Base-by-base conservation (phyloP, 92 coral and sea anemone genomes). In the Ricordea florida region DNA sequence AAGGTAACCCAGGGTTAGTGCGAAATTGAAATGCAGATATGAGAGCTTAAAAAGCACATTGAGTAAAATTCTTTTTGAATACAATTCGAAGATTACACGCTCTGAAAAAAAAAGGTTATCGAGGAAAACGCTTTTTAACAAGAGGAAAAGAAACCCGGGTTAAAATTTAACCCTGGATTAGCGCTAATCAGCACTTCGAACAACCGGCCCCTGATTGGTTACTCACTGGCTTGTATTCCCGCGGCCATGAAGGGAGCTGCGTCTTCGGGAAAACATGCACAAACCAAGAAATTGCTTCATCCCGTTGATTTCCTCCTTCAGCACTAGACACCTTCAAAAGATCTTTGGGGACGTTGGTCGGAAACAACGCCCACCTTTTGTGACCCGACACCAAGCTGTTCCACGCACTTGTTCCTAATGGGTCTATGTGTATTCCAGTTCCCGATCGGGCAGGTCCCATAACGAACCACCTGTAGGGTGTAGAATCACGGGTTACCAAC, bases 381-480 rank as follows among this genome's bases (percentile, higher is more conserved):
- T 92, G 97, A 6, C 99, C 99, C 42, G 88, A 78, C 14, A 96
- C 66, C 41, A 96, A 66, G 69, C 99, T 92, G 87, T 96, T 96
- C 99, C 99, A 96, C 15, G 99, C 99, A 57, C 99, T 92, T 0
- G 99, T 96, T 22, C 99, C 99, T 45, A 96, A 76, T 47, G 99
- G 99, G 47, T 96, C 99, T 46, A 96, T 96, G 78, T 96, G 99
- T 43, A 96, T 96, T 31, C 99, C 99, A 1, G 99, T 96, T 6
- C 99, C 99, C 40, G 99, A 96, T 11, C 99, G 83, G 17, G 85
- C 97, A 24, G 99, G 99, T n/a, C 99, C 99, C 85, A 96, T 70
- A 3, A 96, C 96, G 77, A 96, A 89, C 99, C 99, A 96, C 44
- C 99, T 96, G 41, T 18, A 22, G n/a, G n/a, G n/a, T n/a, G n/a